Conservation (phyloP, 2,797 vertebrate genomes). For the Cuniculus paca region DNA sequence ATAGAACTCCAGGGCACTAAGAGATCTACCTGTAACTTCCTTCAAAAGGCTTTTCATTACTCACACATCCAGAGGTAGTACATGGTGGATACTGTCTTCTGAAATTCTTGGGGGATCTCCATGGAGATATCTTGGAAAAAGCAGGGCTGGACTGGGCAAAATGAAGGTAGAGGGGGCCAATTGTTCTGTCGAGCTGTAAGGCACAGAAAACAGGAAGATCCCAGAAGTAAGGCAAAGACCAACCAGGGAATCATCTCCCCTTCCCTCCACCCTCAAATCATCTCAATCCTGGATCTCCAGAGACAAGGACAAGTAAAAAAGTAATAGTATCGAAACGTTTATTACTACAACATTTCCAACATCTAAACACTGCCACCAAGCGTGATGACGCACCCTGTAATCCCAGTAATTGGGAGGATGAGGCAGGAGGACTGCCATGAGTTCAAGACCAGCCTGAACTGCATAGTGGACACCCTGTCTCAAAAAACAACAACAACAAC, state of each 20-base stretch:
- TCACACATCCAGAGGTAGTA: slow-evolving; percentile 99
- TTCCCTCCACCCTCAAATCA: neutral
- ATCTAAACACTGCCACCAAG: neutral
- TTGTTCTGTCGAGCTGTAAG: slow-evolving; percentile 94
- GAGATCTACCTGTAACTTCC: neutral
- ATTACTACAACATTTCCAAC: neutral
- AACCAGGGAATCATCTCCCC: neutral
- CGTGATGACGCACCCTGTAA: neutral
- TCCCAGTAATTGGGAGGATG: neutral
- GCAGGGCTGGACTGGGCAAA: slow-evolving; percentile 96
- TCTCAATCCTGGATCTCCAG: neutral
- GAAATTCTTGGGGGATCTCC: slow-evolving; percentile 96
- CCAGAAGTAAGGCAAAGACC: neutral
- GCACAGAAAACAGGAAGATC: neutral
- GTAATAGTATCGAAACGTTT: neutral
- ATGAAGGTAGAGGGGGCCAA: slow-evolving; percentile 96
- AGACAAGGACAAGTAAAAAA: neutral
- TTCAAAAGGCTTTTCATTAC: slow-evolving; percentile 76
- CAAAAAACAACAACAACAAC: neutral
- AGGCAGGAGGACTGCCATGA: neutral
- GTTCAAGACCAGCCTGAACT: too few species aligned
- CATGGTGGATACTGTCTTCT: slow-evolving; percentile 95
- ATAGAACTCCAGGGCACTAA: neutral
- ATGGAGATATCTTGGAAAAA: slow-evolving; percentile 97
- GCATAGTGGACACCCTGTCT: neutral